phyloP scores from a whole-genome alignment of 2,113 vertebrate species.

The Trogon surrucura region DNA sequence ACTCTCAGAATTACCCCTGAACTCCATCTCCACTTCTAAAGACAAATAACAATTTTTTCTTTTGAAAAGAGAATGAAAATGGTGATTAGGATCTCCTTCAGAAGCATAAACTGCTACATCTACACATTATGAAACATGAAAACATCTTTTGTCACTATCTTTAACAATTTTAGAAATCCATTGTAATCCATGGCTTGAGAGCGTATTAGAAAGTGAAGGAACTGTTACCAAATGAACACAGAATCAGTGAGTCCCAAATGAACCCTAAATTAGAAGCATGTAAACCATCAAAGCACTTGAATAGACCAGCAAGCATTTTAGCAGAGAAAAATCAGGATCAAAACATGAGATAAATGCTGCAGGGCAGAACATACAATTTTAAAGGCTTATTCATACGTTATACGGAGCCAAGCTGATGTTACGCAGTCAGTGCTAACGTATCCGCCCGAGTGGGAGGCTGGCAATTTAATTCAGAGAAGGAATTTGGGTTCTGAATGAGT shows the following conservation, averaged over 20 bases:
- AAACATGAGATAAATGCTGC: constrained; percentile 47
- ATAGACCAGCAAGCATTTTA: constrained; percentile 24
- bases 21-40: not conserved
- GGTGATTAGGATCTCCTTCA: not conserved
- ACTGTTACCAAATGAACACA: not conserved
- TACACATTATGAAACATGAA: not conserved
- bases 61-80: not conserved
- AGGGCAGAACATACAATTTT: constrained; percentile 54
- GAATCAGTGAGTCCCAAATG: constrained; percentile 31
- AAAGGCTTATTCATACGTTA: constrained; percentile 47
- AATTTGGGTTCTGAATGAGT: constrained; percentile 37
- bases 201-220: not conserved
- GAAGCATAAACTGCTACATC: not conserved
- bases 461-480: constrained; percentile 47
- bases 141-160: not conserved
- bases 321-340: constrained; percentile 26
- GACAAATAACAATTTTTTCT: not conserved
- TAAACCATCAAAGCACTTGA: constrained; percentile 11
- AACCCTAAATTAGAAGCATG: not conserved
- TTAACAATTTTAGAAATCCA: not conserved
- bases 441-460: constrained; percentile 51
- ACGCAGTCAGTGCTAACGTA: constrained; percentile 35
- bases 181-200: constrained; percentile 1
- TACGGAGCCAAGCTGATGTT: constrained; percentile 35
- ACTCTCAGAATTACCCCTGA: not conserved